Conservation (phyloP, 92 coral and sea anemone genomes). For the Isaurus tuberculatus region DNA sequence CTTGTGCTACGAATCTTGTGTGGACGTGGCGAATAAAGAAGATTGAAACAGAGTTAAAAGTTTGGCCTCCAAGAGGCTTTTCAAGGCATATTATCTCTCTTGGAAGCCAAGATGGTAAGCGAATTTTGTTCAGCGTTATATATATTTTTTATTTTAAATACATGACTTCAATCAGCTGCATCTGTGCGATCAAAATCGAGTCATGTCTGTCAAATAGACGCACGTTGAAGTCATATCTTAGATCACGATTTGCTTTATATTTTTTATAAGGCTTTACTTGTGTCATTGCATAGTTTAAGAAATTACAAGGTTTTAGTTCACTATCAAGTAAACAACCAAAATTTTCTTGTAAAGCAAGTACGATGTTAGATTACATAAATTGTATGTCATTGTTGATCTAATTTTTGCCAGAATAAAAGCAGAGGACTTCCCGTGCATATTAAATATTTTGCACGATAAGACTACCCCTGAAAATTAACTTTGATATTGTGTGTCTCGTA, state of each 20-base stretch:
- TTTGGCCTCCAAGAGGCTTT: conserved; percentile 88
- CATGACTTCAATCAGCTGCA: not conserved
- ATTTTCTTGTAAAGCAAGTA: not conserved
- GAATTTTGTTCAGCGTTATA: conserved; percentile 13
- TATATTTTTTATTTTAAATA: conserved; percentile 4
- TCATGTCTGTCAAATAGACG: conserved; percentile 23
- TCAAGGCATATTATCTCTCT: conserved; percentile 45
- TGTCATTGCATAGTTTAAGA: not conserved
- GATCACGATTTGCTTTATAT: not conserved
- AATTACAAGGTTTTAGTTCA: not conserved
- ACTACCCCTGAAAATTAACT: not conserved
- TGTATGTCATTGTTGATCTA: not conserved
- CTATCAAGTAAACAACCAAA: not conserved
- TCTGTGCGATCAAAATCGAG: conserved; percentile 3
- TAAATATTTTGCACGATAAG: conserved; percentile 6
- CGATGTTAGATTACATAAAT: not conserved
- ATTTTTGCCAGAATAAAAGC: not conserved
- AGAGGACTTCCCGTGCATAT: not conserved
- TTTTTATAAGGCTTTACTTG: not conserved
- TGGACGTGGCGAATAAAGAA: conserved; percentile 92
- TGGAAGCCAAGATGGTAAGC: conserved; percentile 84
- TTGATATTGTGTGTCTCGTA: conserved; percentile 27
- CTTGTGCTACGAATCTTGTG: conserved; percentile 81
- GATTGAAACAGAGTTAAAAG: conserved; percentile 59
- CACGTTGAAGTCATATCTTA: conserved; percentile 35